A percentile compares a stretch with the other conserved stretches of the same genome.
Conservation (phyloP, 2,113 vertebrate species). For the Pterocles burchelli region DNA sequence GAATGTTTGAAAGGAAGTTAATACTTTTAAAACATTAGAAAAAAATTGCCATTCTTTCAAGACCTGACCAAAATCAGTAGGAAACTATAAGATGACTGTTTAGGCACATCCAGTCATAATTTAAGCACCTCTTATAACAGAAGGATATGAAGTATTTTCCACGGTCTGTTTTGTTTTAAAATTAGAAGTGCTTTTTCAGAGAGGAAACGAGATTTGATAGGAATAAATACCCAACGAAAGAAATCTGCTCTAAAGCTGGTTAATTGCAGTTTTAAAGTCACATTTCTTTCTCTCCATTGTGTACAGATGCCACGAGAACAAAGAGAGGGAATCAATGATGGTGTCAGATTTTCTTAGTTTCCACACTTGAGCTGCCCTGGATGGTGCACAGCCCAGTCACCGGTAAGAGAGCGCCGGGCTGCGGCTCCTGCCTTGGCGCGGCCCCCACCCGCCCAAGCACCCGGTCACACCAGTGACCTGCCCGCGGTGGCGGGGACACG, state of each 20-base stretch:
- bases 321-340: conserved; percentile 69
- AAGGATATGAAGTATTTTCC: neutral
- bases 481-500: neutral
- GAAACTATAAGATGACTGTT: neutral
- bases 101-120: neutral
- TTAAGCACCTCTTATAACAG: neutral
- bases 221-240: neutral
- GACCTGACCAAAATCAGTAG: conserved; percentile 28
- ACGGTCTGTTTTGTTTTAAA: neutral
- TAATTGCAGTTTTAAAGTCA: conserved; percentile 72
- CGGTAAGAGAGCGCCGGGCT: neutral
- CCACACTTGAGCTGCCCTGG: conserved; percentile 49
- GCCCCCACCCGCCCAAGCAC: neutral
- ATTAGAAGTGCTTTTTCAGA: conserved; percentile 6
- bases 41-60: conserved; percentile 49
- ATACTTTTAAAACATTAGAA: conserved; percentile 70
- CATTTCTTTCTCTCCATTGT: conserved; percentile 51
- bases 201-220: neutral
- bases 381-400: neutral
- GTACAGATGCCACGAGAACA: conserved; percentile 40
- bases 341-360: conserved; percentile 65
- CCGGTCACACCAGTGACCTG: neutral
- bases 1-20: conserved; percentile 78
- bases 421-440: neutral
- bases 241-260: conserved; percentile 29